phyloP scores from a whole-genome alignment of 1,140 invertebrate genomes.

The Macrobrachium nipponense region DNA sequence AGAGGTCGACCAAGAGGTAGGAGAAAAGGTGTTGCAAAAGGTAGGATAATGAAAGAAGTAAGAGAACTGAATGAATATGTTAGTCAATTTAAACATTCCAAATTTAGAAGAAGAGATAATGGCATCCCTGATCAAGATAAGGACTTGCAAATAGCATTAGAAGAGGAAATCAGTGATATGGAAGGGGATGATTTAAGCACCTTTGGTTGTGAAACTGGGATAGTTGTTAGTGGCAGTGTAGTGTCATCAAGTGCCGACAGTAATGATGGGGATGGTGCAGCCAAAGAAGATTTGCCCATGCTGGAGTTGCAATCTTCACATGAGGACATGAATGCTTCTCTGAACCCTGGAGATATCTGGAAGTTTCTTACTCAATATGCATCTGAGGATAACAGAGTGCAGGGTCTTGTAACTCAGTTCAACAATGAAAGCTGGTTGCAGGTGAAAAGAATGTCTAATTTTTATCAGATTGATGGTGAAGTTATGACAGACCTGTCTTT shows the following conservation, averaged over 20 bases:
- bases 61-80: neutral
- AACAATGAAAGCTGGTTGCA: constrained; percentile 51
- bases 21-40: constrained; percentile 8
- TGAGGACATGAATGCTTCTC: constrained; percentile 18
- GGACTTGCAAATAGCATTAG: neutral
- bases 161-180: constrained; percentile 5
- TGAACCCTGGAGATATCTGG: constrained; percentile 25
- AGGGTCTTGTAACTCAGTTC: constrained; percentile 41
- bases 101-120: neutral
- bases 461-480: constrained; percentile 42
- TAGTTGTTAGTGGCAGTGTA: constrained; percentile 27
- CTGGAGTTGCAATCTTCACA: constrained; percentile 30
- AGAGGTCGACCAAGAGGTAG: constrained; percentile 29
- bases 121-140: neutral
- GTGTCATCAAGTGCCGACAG: neutral
- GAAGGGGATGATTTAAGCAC: constrained; percentile 17
- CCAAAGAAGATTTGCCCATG: neutral
- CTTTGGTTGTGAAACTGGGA: constrained; percentile 39
- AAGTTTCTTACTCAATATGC: constrained; percentile 50
- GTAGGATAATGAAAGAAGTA: neutral
- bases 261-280: neutral
- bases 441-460: constrained; percentile 48
- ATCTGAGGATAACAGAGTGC: constrained; percentile 27
- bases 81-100: neutral
- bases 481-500: constrained; percentile 38